These are phyloP conservation scores for Acleris emargana DNA, from an alignment of 2,888 invertebrate genomes.

Conservation along the genomic window DNA sequence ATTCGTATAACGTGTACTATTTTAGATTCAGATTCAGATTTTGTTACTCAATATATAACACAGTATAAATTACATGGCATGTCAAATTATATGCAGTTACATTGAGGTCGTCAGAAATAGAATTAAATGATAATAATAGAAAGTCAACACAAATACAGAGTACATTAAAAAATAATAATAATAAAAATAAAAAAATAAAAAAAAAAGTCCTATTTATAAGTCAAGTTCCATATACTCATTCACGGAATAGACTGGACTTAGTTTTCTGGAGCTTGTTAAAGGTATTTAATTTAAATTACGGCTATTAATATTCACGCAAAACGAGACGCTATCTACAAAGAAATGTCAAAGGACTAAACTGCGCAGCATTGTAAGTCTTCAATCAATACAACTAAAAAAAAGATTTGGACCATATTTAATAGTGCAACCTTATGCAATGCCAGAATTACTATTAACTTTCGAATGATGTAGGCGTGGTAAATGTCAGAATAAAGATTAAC, in stretches of 20 bases:
- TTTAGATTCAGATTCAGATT: too few relatives aligned
- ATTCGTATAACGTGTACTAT: constrained; percentile 18
- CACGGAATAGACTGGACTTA: too few relatives aligned
- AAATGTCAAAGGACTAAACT: constrained; percentile 18
- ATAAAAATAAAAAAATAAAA: too few relatives aligned
- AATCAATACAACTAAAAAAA: neutral
- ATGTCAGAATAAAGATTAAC: constrained; percentile 70
- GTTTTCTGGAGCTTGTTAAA: constrained; percentile 18
- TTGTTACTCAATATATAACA: too few relatives aligned
- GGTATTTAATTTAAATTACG: constrained; percentile 16
- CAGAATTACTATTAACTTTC: constrained; percentile 57
- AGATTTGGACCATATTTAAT: constrained; percentile 7
- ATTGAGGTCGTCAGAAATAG: too few relatives aligned
- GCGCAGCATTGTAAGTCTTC: neutral
- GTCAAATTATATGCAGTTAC: too few relatives aligned
- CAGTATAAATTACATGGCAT: too few relatives aligned
- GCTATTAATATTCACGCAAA: constrained; percentile 25
- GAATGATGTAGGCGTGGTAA: constrained; percentile 62
- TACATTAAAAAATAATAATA: too few relatives aligned
- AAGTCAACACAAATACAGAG: too few relatives aligned
- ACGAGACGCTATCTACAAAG: constrained; percentile 12
- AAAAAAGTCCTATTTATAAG: too few relatives aligned
- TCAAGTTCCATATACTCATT: too few relatives aligned
- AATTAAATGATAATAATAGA: too few relatives aligned
- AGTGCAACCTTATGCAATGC: constrained; percentile 52